Conservation (phyloP, 2,797 vertebrate genomes). For the Oreonectes daqikongensis region DNA sequence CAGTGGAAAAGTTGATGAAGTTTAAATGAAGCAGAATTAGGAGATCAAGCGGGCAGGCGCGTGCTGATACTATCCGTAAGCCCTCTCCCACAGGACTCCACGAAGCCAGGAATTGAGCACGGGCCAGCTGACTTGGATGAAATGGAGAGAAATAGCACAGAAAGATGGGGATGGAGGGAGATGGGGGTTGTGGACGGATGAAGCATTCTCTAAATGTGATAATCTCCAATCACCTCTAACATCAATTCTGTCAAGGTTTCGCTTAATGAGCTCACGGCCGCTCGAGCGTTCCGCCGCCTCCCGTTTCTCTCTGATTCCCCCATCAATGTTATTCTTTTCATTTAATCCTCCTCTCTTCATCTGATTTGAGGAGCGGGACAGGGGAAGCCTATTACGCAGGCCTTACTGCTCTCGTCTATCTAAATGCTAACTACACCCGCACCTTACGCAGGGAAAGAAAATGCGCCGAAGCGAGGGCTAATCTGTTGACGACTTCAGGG, state of each 20-base stretch:
- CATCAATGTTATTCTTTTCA: conserved; percentile 84
- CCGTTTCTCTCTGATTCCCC: conserved; percentile 47
- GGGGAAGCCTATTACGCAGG: conserved; percentile 87
- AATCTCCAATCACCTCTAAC: conserved; percentile 98
- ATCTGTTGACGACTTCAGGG: conserved; percentile 79
- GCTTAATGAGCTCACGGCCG: conserved; percentile 94
- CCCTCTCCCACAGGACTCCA: conserved; percentile 49
- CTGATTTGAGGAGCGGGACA: conserved; percentile 80
- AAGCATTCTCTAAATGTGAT: conserved; percentile 91
- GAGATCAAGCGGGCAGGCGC: conserved; percentile 86
- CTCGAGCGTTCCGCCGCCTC: conserved; percentile 78
- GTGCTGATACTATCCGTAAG: conserved; percentile 75
- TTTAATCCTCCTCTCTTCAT: conserved; percentile 89
- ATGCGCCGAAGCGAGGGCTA: conserved; percentile 76
- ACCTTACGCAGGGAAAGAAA: conserved; percentile 58
- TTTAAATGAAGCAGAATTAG: conserved; percentile 99
- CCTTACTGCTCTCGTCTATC: conserved; percentile 89
- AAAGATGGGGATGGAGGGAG: conserved; percentile 67
- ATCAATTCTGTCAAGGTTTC: conserved; percentile 87
- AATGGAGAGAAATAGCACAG: conserved; percentile 73
- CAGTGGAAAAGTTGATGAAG: conserved; percentile 99
- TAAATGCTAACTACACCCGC: conserved; percentile 97
- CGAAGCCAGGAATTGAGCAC: conserved; percentile 65
- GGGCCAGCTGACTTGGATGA: conserved; percentile 81
- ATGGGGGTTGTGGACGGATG: conserved; percentile 72